Conservation (phyloP, 2,113 vertebrate genomes). For the Chaetodon auriga region DNA sequence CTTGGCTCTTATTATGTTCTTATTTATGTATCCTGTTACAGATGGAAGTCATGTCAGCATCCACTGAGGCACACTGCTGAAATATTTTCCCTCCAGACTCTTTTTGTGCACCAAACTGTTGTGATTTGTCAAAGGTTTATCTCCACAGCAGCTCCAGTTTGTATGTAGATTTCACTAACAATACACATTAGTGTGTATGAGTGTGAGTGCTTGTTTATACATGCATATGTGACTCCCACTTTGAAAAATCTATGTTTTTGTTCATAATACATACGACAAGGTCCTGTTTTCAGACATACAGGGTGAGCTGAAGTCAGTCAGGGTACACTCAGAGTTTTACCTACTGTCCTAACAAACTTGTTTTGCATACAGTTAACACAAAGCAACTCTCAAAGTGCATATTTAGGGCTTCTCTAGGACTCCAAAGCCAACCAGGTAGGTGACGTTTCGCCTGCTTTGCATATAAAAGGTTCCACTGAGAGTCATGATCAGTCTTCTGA, state of each 20-base stretch:
- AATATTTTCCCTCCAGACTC: conserved; percentile 59
- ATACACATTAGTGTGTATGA: neutral
- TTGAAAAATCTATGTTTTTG: neutral
- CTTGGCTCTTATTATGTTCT: conserved; percentile 76
- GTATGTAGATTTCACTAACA: neutral
- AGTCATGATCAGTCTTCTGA: neutral
- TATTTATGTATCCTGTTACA: conserved; percentile 84
- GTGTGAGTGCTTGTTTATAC: neutral
- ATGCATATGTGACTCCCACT: too few species aligned
- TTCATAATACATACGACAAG: neutral
- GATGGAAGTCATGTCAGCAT: conserved; percentile 79
- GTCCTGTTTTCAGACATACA: neutral
- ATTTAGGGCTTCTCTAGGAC: neutral
- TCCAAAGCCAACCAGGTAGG: neutral
- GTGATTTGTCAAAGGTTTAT: conserved; percentile 1
- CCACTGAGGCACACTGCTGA: conserved; percentile 60
- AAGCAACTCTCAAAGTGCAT: neutral
- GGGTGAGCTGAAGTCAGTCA: neutral
- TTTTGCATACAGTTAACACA: neutral
- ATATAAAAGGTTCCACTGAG: neutral
- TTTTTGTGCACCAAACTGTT: conserved; percentile 10
- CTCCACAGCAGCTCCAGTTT: conserved; percentile 19
- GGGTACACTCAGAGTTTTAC: neutral
- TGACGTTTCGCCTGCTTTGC: conserved; percentile 4
- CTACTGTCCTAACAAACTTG: neutral